These are phyloP conservation scores for Harpalus rufipes DNA, from an alignment of 2,888 invertebrate species.

Conservation along the genomic window DNA sequence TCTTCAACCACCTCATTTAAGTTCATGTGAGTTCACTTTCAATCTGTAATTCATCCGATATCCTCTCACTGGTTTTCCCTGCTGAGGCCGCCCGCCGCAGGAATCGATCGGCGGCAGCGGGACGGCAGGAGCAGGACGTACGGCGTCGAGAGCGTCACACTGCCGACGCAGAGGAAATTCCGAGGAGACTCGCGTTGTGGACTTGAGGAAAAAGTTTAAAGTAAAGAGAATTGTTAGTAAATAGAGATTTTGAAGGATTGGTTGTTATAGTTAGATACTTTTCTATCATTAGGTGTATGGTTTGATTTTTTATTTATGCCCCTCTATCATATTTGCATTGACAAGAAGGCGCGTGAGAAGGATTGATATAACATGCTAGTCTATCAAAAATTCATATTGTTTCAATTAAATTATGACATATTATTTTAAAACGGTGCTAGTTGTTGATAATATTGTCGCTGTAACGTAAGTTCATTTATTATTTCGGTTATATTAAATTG, in stretches of 20 bases:
- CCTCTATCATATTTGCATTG: no score
- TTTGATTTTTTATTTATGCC: no score
- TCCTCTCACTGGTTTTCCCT: constrained; percentile 30
- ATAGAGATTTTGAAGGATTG: background rate
- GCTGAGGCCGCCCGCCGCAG: constrained; percentile 10
- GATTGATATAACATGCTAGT: no score
- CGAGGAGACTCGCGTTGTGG: constrained; percentile 8
- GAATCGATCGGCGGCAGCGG: constrained; percentile 17
- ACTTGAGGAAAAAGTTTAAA: background rate
- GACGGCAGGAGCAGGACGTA: background rate
- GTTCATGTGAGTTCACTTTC: constrained; percentile 14
- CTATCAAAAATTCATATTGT: no score
- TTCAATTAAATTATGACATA: no score
- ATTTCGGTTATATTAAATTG: no score
- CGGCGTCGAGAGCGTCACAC: constrained; percentile 3
- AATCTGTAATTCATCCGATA: constrained; percentile 14
- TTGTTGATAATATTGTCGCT: no score
- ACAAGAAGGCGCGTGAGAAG: no score
- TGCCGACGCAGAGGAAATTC: constrained; percentile 25
- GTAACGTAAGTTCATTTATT: no score
- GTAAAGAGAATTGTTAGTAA: background rate
- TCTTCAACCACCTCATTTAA: background rate
- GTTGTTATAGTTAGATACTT: no score
- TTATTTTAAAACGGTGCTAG: no score
- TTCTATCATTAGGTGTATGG: no score